Evolutionary conservation across 2,888 invertebrate genomes (phyloP), one percentile per base, ranked within the genome.

Genomic region (Diachrysia chrysitis): DNA sequence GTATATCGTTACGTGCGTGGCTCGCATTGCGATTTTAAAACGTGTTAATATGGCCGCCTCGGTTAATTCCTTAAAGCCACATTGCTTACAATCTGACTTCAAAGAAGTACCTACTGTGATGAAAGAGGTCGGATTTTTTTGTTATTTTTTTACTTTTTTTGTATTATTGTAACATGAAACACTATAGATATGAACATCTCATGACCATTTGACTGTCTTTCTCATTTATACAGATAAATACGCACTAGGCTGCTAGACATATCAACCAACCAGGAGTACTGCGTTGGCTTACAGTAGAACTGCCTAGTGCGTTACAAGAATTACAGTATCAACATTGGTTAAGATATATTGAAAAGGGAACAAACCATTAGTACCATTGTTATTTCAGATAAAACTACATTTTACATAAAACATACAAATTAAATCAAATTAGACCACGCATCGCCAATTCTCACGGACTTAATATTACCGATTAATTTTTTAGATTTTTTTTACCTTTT

Each of bases 391-490:
- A 76, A 74, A 74, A 74, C 79, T 79, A 79, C 69, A 64, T 64
- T 72, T 51, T 51, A 51, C 48, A 51, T 51, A 51, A 66, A 81
- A 79, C 69, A 76, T 82, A 81, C 51, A 74, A 73, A 73, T 76
- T 58, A 66, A 79, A 78, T 69, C 63, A 82, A 58, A 72, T 79
- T 73, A 77, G 73, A 77, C 72, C 79, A 82, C 79, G 81, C 86
- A 83, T 84, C 81, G 81, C 78, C 83, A 82, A 80, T 81, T 78
- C 82, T 81, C 78, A 75, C 84, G 73, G 81, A 85, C 85, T 84
- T 86, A 86, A 69, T 63, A 77, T 82, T 86, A 86, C 78, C 82
- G 80, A 83, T 82, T 74, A 76, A 77, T 85, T 85, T 87, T 81
- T 85, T 76, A 74, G 76, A 65, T 82, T 86, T 87, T n/a, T 81